Base-by-base conservation (phyloP, 1,140 invertebrate genomes). In the Atta colombica region DNA sequence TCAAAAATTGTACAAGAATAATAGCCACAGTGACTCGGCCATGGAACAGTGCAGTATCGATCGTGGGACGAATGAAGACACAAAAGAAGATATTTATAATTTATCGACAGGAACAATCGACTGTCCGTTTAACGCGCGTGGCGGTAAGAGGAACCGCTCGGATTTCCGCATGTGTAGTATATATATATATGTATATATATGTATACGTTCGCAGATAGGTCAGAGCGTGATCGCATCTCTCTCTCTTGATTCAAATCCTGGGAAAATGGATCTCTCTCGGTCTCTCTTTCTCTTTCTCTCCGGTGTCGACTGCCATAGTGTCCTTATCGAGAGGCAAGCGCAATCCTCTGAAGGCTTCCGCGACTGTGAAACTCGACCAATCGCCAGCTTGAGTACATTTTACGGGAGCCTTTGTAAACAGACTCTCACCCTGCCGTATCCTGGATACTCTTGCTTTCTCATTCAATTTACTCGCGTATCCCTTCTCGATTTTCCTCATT, bases 311-410 rank as follows among this genome's bases (percentile, higher is more conserved):
- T 72, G 18, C 85, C 74, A 69, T 84, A 75, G 18, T n/a, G 77
- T 75, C 69, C 78, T 84, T 89, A 88, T 87, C 87, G 74, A 55
- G 61, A 87, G 63, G 87, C 69, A 86, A 90, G 68, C 55, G 61
- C 82, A 88, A 89, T 89, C 58, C 77, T 51, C 51, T 58, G 53
- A 77, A 55, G 60, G 72, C 12, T 49, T 14, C 14, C 31, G 55
- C 39, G 58, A 65, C 68, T 51, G 63, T 18, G 55, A 21, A 69
- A 80, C 60, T 89, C 77, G 21, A 39, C 75, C 25, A 58, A 69
- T 81, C 31, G 77, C 35, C 3, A 28, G 39, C 74, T 74, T 61
- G n/a, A 85, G 16, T 3, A 55, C 51, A 85, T 89, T 80, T 87
- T 78, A 85, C 58, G 49, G 28, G 2, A 61, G 28, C 35, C 53